Percentiles rank a stretch among this genome's conserved stretches.
Conservation (phyloP, 37 sponge, comb jelly and placozoan species). For the Spongilla lacustris region DNA sequence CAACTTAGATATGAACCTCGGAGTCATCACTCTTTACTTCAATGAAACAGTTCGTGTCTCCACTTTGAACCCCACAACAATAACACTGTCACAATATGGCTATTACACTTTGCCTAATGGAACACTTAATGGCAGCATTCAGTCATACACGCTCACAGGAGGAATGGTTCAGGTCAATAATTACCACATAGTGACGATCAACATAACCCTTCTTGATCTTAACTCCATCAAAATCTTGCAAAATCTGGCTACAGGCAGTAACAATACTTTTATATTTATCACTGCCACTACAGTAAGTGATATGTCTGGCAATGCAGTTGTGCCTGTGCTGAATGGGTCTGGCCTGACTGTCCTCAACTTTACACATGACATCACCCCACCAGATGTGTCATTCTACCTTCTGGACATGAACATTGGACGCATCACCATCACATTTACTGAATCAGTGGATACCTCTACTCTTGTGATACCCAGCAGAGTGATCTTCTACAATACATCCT, state of each 20-base stretch:
- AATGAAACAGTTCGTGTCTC: slow-evolving; percentile 83
- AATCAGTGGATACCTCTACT: slow-evolving; percentile 76
- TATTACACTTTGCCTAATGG: background rate
- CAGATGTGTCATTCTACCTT: slow-evolving; percentile 62
- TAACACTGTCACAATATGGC: slow-evolving; percentile 56
- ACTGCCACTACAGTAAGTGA: slow-evolving; percentile 53
- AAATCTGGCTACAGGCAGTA: slow-evolving; percentile 60
- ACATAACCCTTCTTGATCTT: slow-evolving; percentile 77
- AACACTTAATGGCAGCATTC: background rate
- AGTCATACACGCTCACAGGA: slow-evolving; percentile 74
- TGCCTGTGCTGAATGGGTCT: slow-evolving; percentile 43
- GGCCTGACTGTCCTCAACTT: slow-evolving; percentile 45
- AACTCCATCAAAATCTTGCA: slow-evolving; percentile 82
- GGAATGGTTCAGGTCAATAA: slow-evolving; percentile 66
- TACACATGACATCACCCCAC: slow-evolving; percentile 77
- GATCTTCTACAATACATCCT: slow-evolving; percentile 70
- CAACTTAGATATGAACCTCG: slow-evolving; percentile 84
- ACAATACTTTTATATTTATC: slow-evolving; percentile 66
- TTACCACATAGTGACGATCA: slow-evolving; percentile 60
- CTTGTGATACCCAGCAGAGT: slow-evolving; percentile 49
- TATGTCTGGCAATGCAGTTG: slow-evolving; percentile 78
- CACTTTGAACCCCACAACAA: slow-evolving; percentile 49
- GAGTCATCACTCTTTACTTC: slow-evolving; percentile 67
- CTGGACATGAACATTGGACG: slow-evolving; percentile 69
- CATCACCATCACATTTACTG: slow-evolving; percentile 71